Evolutionary conservation across 92 coral and sea anemone species (phyloP).

Genomic region (Ricordea florida): DNA sequence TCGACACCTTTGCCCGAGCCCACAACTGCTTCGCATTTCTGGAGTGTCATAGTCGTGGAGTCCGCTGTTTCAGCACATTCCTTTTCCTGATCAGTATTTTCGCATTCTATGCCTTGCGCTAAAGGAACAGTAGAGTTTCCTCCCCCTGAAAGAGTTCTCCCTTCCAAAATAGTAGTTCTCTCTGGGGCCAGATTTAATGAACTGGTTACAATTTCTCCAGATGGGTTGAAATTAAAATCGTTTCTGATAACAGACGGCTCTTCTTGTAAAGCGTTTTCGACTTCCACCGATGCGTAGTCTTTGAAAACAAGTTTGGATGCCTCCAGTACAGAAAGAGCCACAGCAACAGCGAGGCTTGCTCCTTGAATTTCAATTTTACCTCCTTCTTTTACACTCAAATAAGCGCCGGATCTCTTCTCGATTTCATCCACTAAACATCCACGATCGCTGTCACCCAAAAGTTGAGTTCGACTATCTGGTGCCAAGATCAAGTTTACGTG

Average conservation of each 20-base stretch:
- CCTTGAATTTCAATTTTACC: constrained; percentile 58
- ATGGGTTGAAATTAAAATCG: not conserved
- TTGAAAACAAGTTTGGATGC: not conserved
- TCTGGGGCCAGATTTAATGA: not conserved
- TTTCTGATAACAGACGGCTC: not conserved
- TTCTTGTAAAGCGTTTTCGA: not conserved
- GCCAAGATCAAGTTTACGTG: constrained; percentile 15
- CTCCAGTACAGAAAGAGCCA: constrained; percentile 47
- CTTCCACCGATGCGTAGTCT: not conserved
- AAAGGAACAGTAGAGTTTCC: not conserved
- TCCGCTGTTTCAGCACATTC: constrained; percentile 42
- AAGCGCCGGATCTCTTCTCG: constrained; percentile 45
- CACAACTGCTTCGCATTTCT: not conserved
- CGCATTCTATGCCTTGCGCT: not conserved
- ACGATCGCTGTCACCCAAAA: constrained; percentile 12
- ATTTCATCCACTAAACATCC: constrained; percentile 43
- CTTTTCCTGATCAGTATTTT: not conserved
- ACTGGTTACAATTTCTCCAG: not conserved
- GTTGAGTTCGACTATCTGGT: too few relatives aligned
- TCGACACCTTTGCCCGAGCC: not conserved
- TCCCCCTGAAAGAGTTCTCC: not conserved
- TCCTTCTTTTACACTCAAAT: constrained; percentile 27
- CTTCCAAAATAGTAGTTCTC: not conserved
- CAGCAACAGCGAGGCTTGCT: constrained; percentile 55
- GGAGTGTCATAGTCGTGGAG: not conserved